Conservation (phyloP, 2,888 invertebrate genomes). For the Prosapia bicincta region DNA sequence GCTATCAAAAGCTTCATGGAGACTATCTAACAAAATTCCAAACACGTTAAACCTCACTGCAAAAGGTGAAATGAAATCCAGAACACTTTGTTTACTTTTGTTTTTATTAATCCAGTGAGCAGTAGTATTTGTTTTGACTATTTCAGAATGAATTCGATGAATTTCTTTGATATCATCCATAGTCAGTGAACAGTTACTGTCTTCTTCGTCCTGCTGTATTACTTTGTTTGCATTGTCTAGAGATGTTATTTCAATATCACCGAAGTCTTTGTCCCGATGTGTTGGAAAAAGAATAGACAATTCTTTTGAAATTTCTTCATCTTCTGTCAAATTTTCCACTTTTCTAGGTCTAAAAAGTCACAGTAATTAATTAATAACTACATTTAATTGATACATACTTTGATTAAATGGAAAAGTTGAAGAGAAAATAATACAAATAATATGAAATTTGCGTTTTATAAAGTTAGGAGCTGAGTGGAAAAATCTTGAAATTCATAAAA, state of each 20-base stretch:
- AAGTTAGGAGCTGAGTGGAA: too few relatives aligned
- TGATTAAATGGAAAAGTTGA: too few relatives aligned
- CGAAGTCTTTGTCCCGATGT: conserved; percentile 59
- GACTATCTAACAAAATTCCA: conserved; percentile 52
- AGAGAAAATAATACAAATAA: too few relatives aligned
- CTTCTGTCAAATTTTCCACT: conserved; percentile 55
- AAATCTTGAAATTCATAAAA: too few relatives aligned
- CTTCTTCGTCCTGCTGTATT: conserved; percentile 40
- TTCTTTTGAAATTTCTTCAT: conserved; percentile 60
- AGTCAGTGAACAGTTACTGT: conserved; percentile 42
- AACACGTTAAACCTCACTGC: conserved; percentile 59
- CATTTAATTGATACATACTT: too few relatives aligned
- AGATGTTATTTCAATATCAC: conserved; percentile 56
- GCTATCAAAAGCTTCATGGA: conserved; percentile 53
- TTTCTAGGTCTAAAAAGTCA: conserved; percentile 1
- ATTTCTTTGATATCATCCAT: conserved; percentile 57
- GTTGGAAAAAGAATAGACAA: conserved; percentile 67
- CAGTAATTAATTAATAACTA: too few relatives aligned
- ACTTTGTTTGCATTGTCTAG: conserved; percentile 48
- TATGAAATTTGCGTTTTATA: too few relatives aligned
- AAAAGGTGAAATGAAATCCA: conserved; percentile 47
- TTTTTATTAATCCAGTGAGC: conserved; percentile 57
- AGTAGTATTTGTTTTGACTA: conserved; percentile 55
- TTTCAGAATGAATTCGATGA: conserved; percentile 57
- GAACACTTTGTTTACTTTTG: conserved; percentile 40